Percentiles rank a stretch among this genome's conserved stretches.
phyloP scores from a whole-genome alignment of 2,113 vertebrate species.

The Gobius niger region DNA sequence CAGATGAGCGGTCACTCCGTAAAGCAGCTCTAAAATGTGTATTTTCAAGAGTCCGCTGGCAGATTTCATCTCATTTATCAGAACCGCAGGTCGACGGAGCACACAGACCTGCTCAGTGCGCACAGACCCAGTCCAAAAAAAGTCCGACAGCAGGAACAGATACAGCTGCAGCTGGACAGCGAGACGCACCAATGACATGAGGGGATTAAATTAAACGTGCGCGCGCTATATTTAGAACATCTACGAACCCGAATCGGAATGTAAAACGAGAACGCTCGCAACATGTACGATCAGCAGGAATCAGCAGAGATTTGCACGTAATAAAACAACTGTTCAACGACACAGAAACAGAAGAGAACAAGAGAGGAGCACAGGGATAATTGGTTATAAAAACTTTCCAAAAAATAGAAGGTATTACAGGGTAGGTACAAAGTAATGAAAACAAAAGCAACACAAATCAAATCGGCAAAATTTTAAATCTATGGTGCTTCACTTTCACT shows the following conservation, averaged over 20 bases:
- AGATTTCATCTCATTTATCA: slow-evolving; percentile 57
- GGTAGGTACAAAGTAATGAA: too few species aligned
- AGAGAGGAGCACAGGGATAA: too few species aligned
- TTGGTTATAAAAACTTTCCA: too few species aligned
- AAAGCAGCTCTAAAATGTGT: slow-evolving; percentile 46
- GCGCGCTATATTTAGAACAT: slow-evolving; percentile 45
- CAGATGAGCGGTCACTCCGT: slow-evolving; percentile 37
- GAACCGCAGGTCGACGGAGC: slow-evolving; percentile 49
- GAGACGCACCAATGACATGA: not conserved
- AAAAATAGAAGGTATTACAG: too few species aligned
- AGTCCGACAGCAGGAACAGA: slow-evolving; percentile 24
- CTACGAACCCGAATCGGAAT: slow-evolving; percentile 18
- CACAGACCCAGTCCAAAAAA: not conserved
- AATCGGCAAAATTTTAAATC: too few species aligned
- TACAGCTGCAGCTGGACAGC: slow-evolving; percentile 23
- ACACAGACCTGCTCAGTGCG: slow-evolving; percentile 34
- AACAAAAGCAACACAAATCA: too few species aligned
- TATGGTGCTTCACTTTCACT: too few species aligned
- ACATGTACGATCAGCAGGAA: too few species aligned
- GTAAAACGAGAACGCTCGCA: not conserved
- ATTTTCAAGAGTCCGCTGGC: slow-evolving; percentile 34
- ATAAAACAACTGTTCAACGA: too few species aligned
- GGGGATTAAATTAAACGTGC: slow-evolving; percentile 49
- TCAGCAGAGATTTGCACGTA: too few species aligned
- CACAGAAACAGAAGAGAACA: too few species aligned